phyloP scores from a whole-genome alignment of 2,113 vertebrate species.

The Otis tarda region DNA sequence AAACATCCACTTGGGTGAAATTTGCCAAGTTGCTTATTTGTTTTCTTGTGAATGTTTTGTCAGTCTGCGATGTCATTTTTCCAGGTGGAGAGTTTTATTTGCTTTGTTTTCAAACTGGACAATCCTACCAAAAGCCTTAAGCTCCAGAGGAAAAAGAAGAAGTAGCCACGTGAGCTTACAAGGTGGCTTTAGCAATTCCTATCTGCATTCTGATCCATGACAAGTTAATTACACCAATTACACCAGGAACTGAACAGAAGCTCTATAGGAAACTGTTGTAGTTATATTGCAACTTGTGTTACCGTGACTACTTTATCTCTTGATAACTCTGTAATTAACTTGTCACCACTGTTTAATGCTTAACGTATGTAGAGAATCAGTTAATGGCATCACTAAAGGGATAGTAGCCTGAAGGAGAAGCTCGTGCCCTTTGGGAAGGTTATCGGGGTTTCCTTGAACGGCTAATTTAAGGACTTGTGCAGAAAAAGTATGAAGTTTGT shows the following conservation, averaged over 20 bases:
- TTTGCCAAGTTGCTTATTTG: not conserved
- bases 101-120: not conserved
- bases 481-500: conserved; percentile 1
- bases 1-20: rapidly evolving
- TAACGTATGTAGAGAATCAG: conserved; percentile 35
- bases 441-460: conserved; percentile 3
- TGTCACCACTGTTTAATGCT: conserved; percentile 61
- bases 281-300: conserved; percentile 64
- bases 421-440: conserved; percentile 51
- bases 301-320: conserved; percentile 64
- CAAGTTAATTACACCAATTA: conserved; percentile 69
- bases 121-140: not conserved
- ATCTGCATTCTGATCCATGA: conserved; percentile 60
- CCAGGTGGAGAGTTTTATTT: not conserved
- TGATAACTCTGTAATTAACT: conserved; percentile 70
- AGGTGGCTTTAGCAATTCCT: conserved; percentile 51
- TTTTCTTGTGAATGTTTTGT: not conserved
- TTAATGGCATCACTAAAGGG: conserved; percentile 46
- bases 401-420: conserved; percentile 51
- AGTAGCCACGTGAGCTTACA: not conserved
- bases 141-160: not conserved
- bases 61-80: not conserved
- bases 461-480: conserved; percentile 9
- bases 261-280: conserved; percentile 63
- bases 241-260: conserved; percentile 56